These are phyloP conservation scores for Agrochola lota DNA, from an alignment of 2,888 invertebrate genomes.

Conservation along the genomic window DNA sequence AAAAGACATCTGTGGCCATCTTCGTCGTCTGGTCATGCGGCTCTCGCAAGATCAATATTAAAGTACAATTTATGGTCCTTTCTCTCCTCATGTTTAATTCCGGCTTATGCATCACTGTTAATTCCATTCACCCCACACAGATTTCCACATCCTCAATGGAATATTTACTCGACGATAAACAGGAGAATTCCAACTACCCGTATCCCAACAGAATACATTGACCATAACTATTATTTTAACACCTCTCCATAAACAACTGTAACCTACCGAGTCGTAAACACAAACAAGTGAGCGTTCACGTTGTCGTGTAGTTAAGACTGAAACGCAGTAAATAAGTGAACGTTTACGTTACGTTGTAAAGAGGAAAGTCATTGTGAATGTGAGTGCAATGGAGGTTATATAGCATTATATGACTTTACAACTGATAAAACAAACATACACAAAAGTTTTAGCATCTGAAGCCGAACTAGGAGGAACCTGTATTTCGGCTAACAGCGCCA, in stretches of 20 bases:
- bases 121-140: conserved; percentile 23
- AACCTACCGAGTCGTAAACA: conserved; percentile 43
- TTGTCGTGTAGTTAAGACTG: conserved; percentile 46
- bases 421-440: no score
- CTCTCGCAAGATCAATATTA: neutral
- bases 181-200: conserved; percentile 9
- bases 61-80: neutral
- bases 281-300: conserved; percentile 35
- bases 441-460: no score
- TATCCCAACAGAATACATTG: conserved; percentile 36
- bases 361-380: no score
- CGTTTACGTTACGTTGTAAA: conserved; percentile 19
- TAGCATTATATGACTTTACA: no score
- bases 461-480: no score
- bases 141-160: conserved; percentile 22
- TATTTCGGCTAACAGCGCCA: no score
- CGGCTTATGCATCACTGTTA: conserved; percentile 10
- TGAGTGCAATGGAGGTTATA: no score
- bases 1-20: neutral
- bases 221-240: conserved; percentile 45
- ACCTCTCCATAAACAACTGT: conserved; percentile 38
- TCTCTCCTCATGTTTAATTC: conserved; percentile 6
- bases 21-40: no score
- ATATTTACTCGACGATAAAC: conserved; percentile 45
- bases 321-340: conserved; percentile 38